Evolutionary conservation across 64 coral and sea anemone species (phyloP), one percentile per base, ranked within the genome.

Genomic region (Platygyra sinensis): DNA sequence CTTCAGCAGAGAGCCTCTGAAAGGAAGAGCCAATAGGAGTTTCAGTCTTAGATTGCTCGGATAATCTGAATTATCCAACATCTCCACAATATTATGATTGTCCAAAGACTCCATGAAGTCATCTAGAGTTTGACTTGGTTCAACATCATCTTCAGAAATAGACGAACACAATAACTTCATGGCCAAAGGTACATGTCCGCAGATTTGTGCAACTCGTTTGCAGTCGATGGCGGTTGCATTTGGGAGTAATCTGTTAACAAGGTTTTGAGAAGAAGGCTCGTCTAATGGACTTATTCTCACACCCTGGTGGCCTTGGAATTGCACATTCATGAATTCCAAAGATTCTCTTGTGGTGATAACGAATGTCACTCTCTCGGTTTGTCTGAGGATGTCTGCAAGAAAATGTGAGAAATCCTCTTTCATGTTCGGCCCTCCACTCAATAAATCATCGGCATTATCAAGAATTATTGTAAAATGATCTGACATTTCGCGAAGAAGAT

Each of bases 401-500:
- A n/a, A n/a, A n/a, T n/a, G n/a, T n/a, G n/a, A n/a, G n/a, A n/a
- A n/a, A n/a, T n/a, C n/a, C n/a, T n/a, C 25, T 49, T 33, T 62
- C 30, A 19, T 10, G 3, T 25, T 30, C 31, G 49, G 46, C n/a
- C 2, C 16, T 28, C 50, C 54, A n/a, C 52, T 60, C n/a, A 89
- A 77, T 30, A 89, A 78, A 38, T 89, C 87, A 30, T 89, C 86
- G 46, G 76, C 76, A 62, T 90, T 80, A 67, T 89, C 87, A 29
- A 78, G 14, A 50, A 89, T 89, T n/a, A 90, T 33, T 18, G 73
- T 49, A 25, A n/a, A n/a, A n/a, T n/a, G n/a, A n/a, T n/a, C n/a
- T n/a, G n/a, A n/a, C n/a, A n/a, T n/a, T n/a, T n/a, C n/a, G n/a
- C n/a, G n/a, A n/a, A n/a, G n/a, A n/a, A n/a, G n/a, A n/a, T n/a